Base-by-base conservation (phyloP, 1,140 invertebrate species). In the Laupala kohalensis region DNA sequence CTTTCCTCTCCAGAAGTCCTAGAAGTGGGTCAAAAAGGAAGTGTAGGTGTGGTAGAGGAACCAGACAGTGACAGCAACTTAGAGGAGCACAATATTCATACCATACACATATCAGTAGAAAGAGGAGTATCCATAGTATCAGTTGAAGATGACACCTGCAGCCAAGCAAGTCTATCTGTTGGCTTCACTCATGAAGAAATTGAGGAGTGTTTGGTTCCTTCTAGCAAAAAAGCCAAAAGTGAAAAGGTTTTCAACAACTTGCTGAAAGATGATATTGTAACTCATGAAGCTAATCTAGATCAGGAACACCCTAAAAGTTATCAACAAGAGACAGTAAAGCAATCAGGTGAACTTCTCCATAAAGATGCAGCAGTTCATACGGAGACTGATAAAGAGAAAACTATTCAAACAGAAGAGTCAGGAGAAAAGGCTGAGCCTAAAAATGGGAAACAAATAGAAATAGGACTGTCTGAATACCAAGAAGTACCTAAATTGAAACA, bases 111-210 rank as follows among this genome's bases (percentile, higher is more conserved):
- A 19, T 74, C 74, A 19, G 77, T 82, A 0, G 85, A 83, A 76
- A 82, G 86, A 74, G 84, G 84, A 4, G 78, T 89, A 23, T 89
- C 87, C 0, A 88, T 89, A 5, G 82, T 85, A 25, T 88, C 87
- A 0, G 79, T 87, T 13, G 87, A 87, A 0, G 87, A 89, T 76
- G 87, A 89, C 73, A 87, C 88, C 29, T 83, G 82, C 25, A 28
- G 25, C 25, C 67, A 29, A 12, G 69, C 30, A 83, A 65, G 85
- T 81, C 77, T 87, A 24, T 87, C 86, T 2, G 78, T 84, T 30
- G 85, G 87, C 74, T 81, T 86, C 26, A 86, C 85, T 27, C 81
- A 82, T 37, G 85, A 86, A 72, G 85, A 87, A 29, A 75, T 82
- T 9, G 37, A 53, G 67, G 67, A 67, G 23, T 24, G 24, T 29